Conservation (phyloP, 2,113 vertebrate species). For the Rhegmatorhina hoffmannsi region DNA sequence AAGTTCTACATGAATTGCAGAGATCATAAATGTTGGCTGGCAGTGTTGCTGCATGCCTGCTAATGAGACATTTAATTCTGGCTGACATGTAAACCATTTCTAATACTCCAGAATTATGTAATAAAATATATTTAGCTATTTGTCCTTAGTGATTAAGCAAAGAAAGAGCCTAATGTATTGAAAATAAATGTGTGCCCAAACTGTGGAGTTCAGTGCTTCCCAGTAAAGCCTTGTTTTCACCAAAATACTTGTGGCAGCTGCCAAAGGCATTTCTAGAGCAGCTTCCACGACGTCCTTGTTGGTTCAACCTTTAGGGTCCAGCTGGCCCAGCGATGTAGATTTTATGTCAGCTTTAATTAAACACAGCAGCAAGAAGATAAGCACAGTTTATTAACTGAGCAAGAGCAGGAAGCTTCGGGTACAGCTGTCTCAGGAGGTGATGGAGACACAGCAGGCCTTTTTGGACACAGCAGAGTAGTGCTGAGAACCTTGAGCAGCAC, state of each 20-base stretch:
- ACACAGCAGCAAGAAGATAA: background rate
- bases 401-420: background rate
- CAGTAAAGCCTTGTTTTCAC: background rate
- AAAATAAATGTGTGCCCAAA: constrained; percentile 9
- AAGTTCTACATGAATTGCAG: constrained; percentile 44
- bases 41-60: constrained; percentile 60
- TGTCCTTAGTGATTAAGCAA: constrained; percentile 46
- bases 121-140: constrained; percentile 10
- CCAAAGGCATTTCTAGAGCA: background rate
- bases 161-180: background rate
- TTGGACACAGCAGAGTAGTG: background rate
- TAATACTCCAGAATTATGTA: background rate
- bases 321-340: background rate
- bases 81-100: background rate
- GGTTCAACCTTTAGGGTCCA: background rate
- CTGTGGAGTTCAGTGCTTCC: background rate
- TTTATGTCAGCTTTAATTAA: constrained; percentile 36
- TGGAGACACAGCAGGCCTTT: background rate
- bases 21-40: constrained; percentile 69
- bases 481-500: background rate
- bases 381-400: background rate
- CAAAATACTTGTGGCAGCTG: background rate
- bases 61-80: constrained; percentile 47
- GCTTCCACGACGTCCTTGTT: background rate
- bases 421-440: background rate